Evolutionary conservation across 2,888 invertebrate species (phyloP).

Genomic region (Drosophila mulleri): DNA sequence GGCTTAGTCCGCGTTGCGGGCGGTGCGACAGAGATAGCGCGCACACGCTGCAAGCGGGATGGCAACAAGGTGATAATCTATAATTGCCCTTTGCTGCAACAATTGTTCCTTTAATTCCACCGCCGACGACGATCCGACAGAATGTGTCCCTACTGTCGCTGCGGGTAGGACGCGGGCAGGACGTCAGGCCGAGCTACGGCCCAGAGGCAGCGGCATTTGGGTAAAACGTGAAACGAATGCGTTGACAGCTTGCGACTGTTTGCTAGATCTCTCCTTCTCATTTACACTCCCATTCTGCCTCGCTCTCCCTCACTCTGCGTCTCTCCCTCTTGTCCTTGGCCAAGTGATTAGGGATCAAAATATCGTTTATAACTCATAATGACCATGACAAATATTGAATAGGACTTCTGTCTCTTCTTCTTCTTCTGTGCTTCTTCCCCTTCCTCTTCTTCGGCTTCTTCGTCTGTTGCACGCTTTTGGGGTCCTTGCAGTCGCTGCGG

Average conservation of each 20-base stretch:
- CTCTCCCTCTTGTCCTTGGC: slow-evolving; percentile 16
- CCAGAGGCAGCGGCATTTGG: slow-evolving; percentile 52
- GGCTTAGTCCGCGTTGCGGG: slow-evolving; percentile 34
- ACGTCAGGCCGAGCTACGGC: background rate
- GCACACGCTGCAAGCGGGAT: slow-evolving; percentile 19
- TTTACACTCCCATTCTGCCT: no score
- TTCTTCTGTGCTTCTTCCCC: background rate
- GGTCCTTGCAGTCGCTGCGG: slow-evolving; percentile 27
- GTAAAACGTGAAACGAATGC: slow-evolving; percentile 75
- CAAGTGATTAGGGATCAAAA: slow-evolving; percentile 77
- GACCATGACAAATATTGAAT: slow-evolving; percentile 73
- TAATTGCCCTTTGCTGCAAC: slow-evolving; percentile 76
- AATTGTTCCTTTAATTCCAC: slow-evolving; percentile 77
- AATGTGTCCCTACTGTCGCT: slow-evolving; percentile 57
- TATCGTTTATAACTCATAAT: slow-evolving; percentile 77
- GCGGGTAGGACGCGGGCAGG: slow-evolving; percentile 36
- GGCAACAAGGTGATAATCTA: slow-evolving; percentile 72
- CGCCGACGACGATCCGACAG: slow-evolving; percentile 45
- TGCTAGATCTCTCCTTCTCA: background rate
- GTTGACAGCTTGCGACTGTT: slow-evolving; percentile 70
- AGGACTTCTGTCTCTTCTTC: slow-evolving; percentile 1
- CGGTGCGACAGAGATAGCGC: slow-evolving; percentile 23
- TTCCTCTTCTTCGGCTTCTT: background rate
- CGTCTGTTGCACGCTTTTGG: background rate
- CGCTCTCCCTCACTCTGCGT: slow-evolving; percentile 7